Percentiles rank a stretch among this genome's conserved stretches.
Conservation (phyloP, 1,140 invertebrate genomes). For the Drosophila watanabei region DNA sequence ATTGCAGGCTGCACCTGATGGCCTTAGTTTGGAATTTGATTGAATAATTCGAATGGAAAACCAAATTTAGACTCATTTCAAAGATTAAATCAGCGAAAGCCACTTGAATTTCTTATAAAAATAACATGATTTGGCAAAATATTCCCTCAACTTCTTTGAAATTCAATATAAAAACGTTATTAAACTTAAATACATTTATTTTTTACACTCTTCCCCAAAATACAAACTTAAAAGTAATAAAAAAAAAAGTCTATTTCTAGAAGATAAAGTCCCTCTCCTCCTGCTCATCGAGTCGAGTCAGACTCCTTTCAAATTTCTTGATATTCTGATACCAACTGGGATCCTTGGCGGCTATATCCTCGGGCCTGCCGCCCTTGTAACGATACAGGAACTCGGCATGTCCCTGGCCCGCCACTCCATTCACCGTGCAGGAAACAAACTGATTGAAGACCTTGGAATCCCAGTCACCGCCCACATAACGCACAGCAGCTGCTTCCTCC, state of each 20-base stretch:
- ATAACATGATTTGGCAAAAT: conserved; percentile 5
- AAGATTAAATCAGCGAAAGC: background rate
- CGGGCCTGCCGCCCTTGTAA: conserved; percentile 63
- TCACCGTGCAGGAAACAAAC: conserved; percentile 77
- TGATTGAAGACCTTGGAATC: conserved; percentile 82
- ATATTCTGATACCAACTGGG: conserved; percentile 80
- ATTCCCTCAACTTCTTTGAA: background rate
- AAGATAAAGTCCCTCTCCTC: conserved; percentile 63
- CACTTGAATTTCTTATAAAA: conserved; percentile 9
- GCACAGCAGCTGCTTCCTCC: conserved; percentile 59
- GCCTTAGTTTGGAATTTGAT: conserved; percentile 16
- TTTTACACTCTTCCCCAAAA: background rate
- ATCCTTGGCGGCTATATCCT: conserved; percentile 50
- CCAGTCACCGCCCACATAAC: conserved; percentile 78
- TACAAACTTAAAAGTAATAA: conserved; percentile 2
- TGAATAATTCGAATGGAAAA: conserved; percentile 11
- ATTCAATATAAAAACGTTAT: background rate
- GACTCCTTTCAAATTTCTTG: conserved; percentile 63
- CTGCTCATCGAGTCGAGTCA: conserved; percentile 57
- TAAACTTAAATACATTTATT: conserved; percentile 3
- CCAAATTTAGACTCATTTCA: background rate
- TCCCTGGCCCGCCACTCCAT: conserved; percentile 73
- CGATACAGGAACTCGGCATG: conserved; percentile 78
- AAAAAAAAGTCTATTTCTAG: conserved; percentile 30
- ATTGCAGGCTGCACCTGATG: conserved; percentile 31